Base-by-base conservation (phyloP, 2,113 vertebrate genomes). In the Myrmecophaga tridactyla region DNA sequence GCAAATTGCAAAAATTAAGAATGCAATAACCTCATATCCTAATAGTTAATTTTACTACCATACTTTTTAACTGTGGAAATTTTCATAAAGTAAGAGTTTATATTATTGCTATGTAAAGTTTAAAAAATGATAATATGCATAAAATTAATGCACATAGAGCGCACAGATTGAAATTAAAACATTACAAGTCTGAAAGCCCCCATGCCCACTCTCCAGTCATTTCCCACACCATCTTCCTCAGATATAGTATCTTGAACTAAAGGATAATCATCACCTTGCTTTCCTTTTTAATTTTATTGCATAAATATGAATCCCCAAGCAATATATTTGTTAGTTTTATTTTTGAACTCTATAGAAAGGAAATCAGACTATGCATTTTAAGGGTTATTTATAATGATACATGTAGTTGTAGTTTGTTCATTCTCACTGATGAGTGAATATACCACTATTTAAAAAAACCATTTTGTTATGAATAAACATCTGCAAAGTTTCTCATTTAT, bases 1-100 rank as follows among this genome's bases (percentile, higher is more conserved):
- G 20, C 27, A 91, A 89, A 53, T 86, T 86, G 96, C 34, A 70
- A 83, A 89, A 69, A 82, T 78, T 93, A 89, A 93, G 93, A 93
- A 62, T 85, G 31, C 14, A 94, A 36, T 72, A 86, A 65, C 81
- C 41, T 25, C n/a, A 89, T 91, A 87, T 20, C 8, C 9, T 56
- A 51, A 72, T 10, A 82, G 51, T 62, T 84, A 25, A 53, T 67
- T 86, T 83, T 27, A 53, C 51, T 53, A 46, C 87, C 84, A 76
- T 81, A 92, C 43, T 58, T 43, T 78, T 63, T 70, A 77, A 27
- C 46, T 75, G 4, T 69, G 48, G 48, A 67, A 89, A 92, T 29
- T 36, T 46, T 63, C 29, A 67, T 70, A n/a, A 21, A 72, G 8
- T 36, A n/a, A 48, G 53, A 77, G 29, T 65, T 46, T 36, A 29